Base-by-base conservation (phyloP, 2,888 invertebrate genomes). In the Nomada ferruginata region DNA sequence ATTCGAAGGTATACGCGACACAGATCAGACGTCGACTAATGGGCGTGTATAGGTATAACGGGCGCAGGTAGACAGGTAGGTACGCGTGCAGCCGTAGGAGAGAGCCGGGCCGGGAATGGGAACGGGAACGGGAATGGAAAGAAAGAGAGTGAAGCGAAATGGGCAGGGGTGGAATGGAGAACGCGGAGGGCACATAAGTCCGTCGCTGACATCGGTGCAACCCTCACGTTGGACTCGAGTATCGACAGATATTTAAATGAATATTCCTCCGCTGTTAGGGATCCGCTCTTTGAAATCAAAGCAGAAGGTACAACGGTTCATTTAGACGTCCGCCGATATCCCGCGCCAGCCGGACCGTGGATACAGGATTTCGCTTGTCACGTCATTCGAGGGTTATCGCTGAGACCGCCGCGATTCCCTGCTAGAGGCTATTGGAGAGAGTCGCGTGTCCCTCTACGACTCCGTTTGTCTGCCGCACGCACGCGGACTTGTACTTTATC, bases 231-330 rank as follows among this genome's bases (percentile, higher is more conserved):
- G 85, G 86, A 86, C 89, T 89, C 87, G 85, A 89, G 87, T 93
- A 93, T 93, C 91, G 93, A 92, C 93, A 93, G 93, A 91, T 92
- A 93, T 93, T 92, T 93, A 93, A 93, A 93, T 92, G 93, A 92
- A 92, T 92, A 92, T 93, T 91, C 89, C 91, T 91, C 89, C 88
- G 87, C 87, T 87, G 90, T 88, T 89, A 84, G 88, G 88, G 87
- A 85, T 89, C 89, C 80, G 72, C 92, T 90, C 91, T 92, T 92
- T 92, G 91, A 91, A 93, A 91, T 92, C 91, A 92, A 92, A 92
- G 91, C 91, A 86, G 79, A 87, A 88, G 89, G 86, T 85, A 84
- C 83, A 85, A 87, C 89, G 88, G 88, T 91, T 92, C 91, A 91
- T 92, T 92, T 91, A 87, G 90, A 91, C 88, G 86, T 87, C 85